A percentile compares a stretch with the other conserved stretches of the same genome.
phyloP scores from a whole-genome alignment of 2,888 invertebrate genomes.

The Bembecia ichneumoniformis region DNA sequence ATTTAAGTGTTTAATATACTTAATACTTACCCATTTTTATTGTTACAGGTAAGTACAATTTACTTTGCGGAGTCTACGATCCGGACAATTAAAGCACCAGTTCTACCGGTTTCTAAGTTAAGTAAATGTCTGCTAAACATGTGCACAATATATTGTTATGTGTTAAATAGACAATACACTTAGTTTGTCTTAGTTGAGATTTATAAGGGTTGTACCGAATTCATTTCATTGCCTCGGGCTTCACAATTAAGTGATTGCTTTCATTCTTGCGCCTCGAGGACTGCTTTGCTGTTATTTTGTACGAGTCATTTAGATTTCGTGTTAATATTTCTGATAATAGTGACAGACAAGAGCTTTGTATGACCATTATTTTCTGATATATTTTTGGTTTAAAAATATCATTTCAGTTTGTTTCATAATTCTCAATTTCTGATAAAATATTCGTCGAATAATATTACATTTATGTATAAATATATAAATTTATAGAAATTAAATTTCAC shows the following conservation, averaged over 20 bases:
- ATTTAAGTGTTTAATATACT: too few relatives aligned
- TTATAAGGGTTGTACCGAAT: conserved; percentile 2
- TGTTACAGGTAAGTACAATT: neutral
- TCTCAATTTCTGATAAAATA: too few relatives aligned
- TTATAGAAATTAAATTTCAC: too few relatives aligned
- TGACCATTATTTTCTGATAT: too few relatives aligned
- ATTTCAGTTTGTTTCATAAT: too few relatives aligned
- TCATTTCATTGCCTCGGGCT: neutral
- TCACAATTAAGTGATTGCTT: conserved; percentile 2
- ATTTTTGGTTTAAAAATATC: too few relatives aligned
- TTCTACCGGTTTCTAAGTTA: too few relatives aligned
- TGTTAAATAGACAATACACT: conserved; percentile 2
- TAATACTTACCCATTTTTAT: neutral
- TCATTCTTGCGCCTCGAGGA: neutral
- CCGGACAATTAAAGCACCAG: neutral
- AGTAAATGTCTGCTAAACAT: too few relatives aligned
- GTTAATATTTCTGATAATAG: neutral
- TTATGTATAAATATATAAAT: too few relatives aligned
- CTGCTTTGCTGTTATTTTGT: neutral
- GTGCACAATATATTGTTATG: neutral
- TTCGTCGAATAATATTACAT: too few relatives aligned
- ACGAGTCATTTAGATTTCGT: neutral
- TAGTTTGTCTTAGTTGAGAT: conserved; percentile 1
- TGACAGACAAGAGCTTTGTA: neutral
- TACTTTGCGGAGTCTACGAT: neutral